These are phyloP conservation scores for Gallirallus australis DNA, from an alignment of 2,797 vertebrate species.

Conservation along the genomic window DNA sequence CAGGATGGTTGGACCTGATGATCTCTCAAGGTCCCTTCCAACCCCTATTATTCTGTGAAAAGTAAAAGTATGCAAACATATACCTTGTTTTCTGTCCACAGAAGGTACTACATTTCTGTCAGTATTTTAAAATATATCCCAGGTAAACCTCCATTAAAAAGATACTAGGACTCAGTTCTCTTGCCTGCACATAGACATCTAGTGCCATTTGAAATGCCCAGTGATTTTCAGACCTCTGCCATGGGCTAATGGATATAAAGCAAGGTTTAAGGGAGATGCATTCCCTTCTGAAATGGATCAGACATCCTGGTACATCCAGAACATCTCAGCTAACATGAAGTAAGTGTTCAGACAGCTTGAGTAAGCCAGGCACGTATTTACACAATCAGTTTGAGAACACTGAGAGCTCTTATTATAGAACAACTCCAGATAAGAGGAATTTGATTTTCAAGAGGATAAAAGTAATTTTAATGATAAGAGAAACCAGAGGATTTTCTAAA, in stretches of 20 bases:
- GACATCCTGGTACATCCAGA: not conserved
- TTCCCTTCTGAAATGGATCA: not conserved
- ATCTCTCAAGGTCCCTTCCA: too few species aligned
- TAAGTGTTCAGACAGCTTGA: not conserved
- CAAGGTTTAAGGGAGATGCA: not conserved
- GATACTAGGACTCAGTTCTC: not conserved
- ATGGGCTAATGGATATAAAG: not conserved
- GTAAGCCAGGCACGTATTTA: not conserved
- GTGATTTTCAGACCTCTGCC: not conserved
- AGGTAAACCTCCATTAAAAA: not conserved
- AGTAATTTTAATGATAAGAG: not conserved
- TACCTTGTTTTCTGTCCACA: not conserved
- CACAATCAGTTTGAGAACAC: not conserved
- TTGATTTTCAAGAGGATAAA: conserved; percentile 5
- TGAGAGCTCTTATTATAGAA: not conserved
- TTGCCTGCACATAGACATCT: not conserved
- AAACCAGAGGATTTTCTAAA: not conserved
- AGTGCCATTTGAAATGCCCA: not conserved
- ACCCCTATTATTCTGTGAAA: too few species aligned
- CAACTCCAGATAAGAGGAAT: not conserved
- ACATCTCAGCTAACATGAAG: not conserved
- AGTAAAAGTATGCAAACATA: not conserved
- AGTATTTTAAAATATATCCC: not conserved
- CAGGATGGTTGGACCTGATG: too few species aligned
- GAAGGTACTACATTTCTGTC: not conserved